Conservation (phyloP, 2,113 vertebrate genomes). For the cat (Felis catus) region DNA sequence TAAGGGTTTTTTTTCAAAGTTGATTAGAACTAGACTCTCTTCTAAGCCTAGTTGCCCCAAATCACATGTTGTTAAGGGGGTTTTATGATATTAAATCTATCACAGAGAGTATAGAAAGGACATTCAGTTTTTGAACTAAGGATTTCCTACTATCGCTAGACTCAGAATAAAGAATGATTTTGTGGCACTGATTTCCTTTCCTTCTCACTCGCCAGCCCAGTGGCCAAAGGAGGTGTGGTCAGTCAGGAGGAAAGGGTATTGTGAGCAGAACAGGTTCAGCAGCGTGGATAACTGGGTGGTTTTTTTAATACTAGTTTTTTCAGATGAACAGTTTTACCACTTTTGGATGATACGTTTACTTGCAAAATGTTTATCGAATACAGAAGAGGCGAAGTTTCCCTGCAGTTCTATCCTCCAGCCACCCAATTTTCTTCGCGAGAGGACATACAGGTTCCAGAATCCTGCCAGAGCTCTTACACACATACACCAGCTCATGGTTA, state of each 20-base stretch:
- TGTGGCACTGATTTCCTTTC: too few species aligned
- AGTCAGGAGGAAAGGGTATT: fast-evolving
- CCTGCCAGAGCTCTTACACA: neutral
- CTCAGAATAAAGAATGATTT: neutral
- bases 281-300: neutral
- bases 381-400: neutral
- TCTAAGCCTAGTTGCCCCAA: neutral
- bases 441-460: neutral
- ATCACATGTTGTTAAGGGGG: neutral
- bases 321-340: neutral
- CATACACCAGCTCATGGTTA: neutral
- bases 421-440: neutral
- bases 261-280: neutral
- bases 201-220: neutral
- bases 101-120: neutral
- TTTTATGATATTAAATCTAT: neutral
- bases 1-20: neutral
- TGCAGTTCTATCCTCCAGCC: neutral
- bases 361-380: neutral
- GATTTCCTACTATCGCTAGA: neutral
- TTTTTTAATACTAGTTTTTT: neutral
- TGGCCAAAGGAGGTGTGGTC: neutral
- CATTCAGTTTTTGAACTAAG: neutral
- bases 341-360: neutral
- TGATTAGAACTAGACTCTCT: neutral